Base-by-base conservation (phyloP, 1,140 invertebrate genomes). In the Amyelois transitella region DNA sequence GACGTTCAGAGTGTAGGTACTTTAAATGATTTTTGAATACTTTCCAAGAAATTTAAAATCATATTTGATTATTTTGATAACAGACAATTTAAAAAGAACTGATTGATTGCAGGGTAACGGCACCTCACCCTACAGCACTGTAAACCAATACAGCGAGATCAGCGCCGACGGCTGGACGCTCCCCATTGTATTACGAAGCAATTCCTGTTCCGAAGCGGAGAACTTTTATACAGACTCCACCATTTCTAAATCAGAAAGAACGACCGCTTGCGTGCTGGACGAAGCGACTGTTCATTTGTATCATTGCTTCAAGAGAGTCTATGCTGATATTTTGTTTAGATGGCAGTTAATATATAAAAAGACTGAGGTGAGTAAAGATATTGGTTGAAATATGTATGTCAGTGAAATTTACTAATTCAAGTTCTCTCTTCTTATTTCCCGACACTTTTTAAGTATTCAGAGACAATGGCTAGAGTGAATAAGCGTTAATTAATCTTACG, bases 71-170 rank as follows among this genome's bases (percentile, higher is more conserved):
- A n/a, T n/a, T 50, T 25, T 43, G 12, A 28, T 28, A 28, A 10
- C 5, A 6, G 10, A 28, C 10, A 28, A 28, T 28, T 6, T 28
- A 28, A 28, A 38, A 4, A 2, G 10, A 38, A 38, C 32, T 38
- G 14, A 45, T 24, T 5, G 17, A 8, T 45, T 64, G 43, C 57
- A 89, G 77, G 77, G 93, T 87, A 92, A 93, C 50, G 93, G 94
- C 32, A 93, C 93, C 28, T 97, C 95, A 1, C 96, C 96, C 0
- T 98, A 98, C 86, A 96, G 97, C 78, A 98, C 96, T 8, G 95
- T 98, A 49, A 94, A 96, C 71, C 92, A 95, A 53, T 92, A 94
- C 19, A 95, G 96, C 65, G 92, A 89, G 54, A 81, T 94, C 6
- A 93, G 93, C 55, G 88, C 92, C 2, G 95, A 96, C 63, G 92